phyloP scores from a whole-genome alignment of 2,113 vertebrate genomes.

The Montifringilla adamsi region DNA sequence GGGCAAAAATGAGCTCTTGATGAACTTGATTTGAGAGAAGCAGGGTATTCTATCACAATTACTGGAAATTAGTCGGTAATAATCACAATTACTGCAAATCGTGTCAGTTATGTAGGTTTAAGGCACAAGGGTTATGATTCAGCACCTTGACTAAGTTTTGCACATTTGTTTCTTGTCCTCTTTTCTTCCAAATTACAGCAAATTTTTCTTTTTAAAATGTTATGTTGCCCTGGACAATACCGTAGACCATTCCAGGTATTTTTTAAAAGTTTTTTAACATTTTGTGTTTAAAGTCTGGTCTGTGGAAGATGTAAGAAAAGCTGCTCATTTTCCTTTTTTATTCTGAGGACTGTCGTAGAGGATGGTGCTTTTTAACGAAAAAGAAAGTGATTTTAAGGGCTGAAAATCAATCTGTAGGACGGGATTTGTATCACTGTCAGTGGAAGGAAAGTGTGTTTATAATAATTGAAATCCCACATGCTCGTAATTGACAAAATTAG shows the following conservation, averaged over 20 bases:
- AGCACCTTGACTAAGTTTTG: neutral
- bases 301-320: neutral
- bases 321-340: neutral
- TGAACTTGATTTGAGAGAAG: neutral
- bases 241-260: neutral
- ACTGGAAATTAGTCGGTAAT: neutral
- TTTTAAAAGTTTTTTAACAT: neutral
- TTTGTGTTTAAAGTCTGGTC: neutral
- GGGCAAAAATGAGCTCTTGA: neutral
- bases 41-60: neutral
- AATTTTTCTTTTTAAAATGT: neutral
- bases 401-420: neutral
- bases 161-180: neutral
- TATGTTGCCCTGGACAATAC: neutral
- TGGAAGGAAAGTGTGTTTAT: conserved; percentile 39
- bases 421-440: conserved; percentile 11
- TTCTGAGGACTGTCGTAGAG: neutral
- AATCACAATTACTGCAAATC: neutral
- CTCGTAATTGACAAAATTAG: conserved; percentile 53
- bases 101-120: neutral
- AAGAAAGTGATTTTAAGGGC: neutral
- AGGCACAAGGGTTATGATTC: neutral
- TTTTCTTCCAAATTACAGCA: neutral
- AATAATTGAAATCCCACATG: conserved; percentile 45
- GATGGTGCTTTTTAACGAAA: neutral